Conservation (phyloP, 2,113 vertebrate genomes). For the Trogon surrucura region DNA sequence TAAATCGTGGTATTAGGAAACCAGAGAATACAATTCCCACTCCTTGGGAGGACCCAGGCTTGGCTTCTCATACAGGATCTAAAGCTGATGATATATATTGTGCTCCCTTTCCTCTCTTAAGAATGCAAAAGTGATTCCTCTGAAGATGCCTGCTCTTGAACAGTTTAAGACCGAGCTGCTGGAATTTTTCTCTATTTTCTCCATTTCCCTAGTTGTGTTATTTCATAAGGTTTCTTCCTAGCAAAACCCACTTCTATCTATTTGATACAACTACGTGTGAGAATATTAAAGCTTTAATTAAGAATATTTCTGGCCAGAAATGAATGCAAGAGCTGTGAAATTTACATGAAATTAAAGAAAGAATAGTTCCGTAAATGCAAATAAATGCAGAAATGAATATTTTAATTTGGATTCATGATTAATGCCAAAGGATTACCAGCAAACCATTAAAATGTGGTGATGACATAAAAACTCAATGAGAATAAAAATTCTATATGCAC, state of each 20-base stretch:
- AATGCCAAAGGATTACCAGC: conserved; percentile 68
- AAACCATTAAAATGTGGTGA: conserved; percentile 69
- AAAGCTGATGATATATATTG: not conserved
- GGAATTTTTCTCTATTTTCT: not conserved
- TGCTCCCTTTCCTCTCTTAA: not conserved
- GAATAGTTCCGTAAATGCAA: conserved; percentile 76
- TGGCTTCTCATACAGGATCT: not conserved
- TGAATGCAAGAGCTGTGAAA: conserved; percentile 69
- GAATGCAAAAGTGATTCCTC: not conserved
- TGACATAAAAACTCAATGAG: conserved; percentile 71
- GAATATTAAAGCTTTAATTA: conserved; percentile 61
- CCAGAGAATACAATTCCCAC: not conserved
- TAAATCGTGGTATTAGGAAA: not conserved
- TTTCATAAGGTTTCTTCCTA: not conserved
- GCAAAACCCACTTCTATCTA: not conserved
- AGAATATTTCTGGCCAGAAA: conserved; percentile 47
- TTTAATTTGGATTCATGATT: conserved; percentile 79
- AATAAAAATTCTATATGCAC: conserved; percentile 64
- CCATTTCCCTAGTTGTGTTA: not conserved
- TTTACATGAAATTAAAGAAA: conserved; percentile 81
- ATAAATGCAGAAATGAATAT: conserved; percentile 79
- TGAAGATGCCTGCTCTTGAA: not conserved
- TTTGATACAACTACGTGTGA: conserved; percentile 6
- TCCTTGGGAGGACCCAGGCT: not conserved
- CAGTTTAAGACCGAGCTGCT: not conserved